Evolutionary conservation across 2,888 invertebrate genomes (phyloP), one percentile per base, ranked within the genome.

Genomic region (Drosophila mimetica): DNA sequence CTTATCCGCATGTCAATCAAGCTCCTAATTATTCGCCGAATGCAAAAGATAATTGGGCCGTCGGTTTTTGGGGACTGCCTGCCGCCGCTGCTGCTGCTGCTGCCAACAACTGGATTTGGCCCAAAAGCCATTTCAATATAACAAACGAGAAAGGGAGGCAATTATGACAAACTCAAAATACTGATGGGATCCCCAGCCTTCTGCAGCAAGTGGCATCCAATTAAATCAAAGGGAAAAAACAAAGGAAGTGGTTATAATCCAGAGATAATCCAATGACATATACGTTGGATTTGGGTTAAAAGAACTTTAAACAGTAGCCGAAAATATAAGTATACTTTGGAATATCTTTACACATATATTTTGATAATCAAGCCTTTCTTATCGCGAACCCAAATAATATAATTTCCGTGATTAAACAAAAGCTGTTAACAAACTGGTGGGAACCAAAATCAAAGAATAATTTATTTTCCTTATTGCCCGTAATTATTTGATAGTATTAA

Each of bases 1-100:
- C 91, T 91, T 91, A 91, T 91, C 91, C 90, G 86, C 90, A 87
- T 91, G 91, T 91, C 91, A 91, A 91, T 91, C 91, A 91, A 90
- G 83, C 88, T 87, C 91, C 91, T 91, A 91, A 91, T 91, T 91
- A 91, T 91, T 91, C 91, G 89, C 82, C 88, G 90, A 90, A 91
- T 91, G 91, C 90, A 90, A 90, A 90, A 90, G 91, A 91, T 91
- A 91, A 91, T 91, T 91, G 91, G 60, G 90, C 87, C 55, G 20
- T 44, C 54, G 69, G 28, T 77, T 86, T 85, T 85, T 74, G 65
- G 69, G 67, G 50, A 28, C 52, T 30, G 20, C 13, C 11, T 32
- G 30, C 25, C 6, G 11, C 20, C 5, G 20, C 41, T 13, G 20
- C 41, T 11, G 16, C 13, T 13, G 6, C 28, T 6, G 11, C 28